These are phyloP conservation scores for Palythoa grandis DNA, from an alignment of 92 coral and sea anemone genomes.

Conservation along the genomic window DNA sequence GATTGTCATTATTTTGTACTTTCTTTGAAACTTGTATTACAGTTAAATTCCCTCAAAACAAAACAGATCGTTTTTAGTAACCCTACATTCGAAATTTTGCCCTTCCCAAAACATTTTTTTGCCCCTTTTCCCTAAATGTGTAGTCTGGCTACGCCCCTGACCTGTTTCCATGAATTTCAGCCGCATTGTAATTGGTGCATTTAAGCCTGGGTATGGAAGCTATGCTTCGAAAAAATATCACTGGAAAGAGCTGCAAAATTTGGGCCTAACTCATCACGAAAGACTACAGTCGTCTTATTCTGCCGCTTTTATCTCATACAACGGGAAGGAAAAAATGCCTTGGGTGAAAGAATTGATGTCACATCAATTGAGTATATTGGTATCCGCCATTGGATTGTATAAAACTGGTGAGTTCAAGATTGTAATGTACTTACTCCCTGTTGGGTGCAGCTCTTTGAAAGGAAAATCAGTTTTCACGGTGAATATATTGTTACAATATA, in stretches of 20 bases:
- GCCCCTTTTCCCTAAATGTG: no score
- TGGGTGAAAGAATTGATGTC: conserved; percentile 5
- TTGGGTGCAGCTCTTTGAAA: no score
- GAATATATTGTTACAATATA: no score
- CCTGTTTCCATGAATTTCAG: background rate
- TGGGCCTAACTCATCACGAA: background rate
- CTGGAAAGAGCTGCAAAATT: background rate
- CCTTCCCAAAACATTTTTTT: no score
- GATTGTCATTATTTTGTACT: no score
- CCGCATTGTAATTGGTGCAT: conserved; percentile 3
- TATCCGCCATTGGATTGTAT: background rate
- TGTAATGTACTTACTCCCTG: background rate
- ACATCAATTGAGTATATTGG: background rate
- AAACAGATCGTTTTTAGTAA: no score
- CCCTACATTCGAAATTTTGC: no score
- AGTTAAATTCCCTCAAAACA: no score
- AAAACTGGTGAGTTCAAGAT: background rate
- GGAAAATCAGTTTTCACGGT: no score
- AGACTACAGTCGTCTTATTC: background rate
- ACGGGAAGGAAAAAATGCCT: conserved; percentile 1
- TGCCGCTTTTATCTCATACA: background rate
- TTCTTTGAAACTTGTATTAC: no score
- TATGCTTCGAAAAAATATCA: background rate
- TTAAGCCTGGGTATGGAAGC: conserved; percentile 7
- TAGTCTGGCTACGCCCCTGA: no score